Percentiles rank a stretch among this genome's conserved stretches.
Conservation (phyloP, 2,888 invertebrate species). For the Philonicus albiceps region DNA sequence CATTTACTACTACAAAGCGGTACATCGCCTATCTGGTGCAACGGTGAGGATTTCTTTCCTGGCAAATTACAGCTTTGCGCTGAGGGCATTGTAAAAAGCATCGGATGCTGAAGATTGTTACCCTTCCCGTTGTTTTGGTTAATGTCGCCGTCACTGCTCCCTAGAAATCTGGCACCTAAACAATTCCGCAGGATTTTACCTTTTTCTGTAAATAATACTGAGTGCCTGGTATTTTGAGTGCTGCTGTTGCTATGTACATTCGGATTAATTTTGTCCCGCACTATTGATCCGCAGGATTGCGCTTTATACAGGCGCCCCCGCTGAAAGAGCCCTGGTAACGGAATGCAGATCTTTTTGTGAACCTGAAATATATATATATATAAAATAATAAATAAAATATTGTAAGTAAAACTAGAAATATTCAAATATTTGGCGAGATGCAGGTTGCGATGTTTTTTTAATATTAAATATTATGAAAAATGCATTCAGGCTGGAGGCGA, state of each 20-base stretch:
- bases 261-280: constrained; percentile 64
- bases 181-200: constrained; percentile 50
- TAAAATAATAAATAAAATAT: neutral
- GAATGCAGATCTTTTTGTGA: constrained; percentile 71
- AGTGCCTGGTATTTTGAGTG: constrained; percentile 45
- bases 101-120: constrained; percentile 32
- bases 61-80: constrained; percentile 33
- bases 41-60: constrained; percentile 45
- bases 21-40: constrained; percentile 48
- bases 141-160: constrained; percentile 51
- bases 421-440: neutral
- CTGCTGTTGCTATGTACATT: neutral
- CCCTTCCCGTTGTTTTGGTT: constrained; percentile 50
- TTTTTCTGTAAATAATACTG: constrained; percentile 50
- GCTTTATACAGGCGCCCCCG: constrained; percentile 69
- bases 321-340: constrained; percentile 67
- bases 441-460: neutral
- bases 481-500: neutral
- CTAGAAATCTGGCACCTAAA: constrained; percentile 48
- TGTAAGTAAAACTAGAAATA: neutral
- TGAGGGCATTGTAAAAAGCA: constrained; percentile 43
- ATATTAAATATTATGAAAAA: neutral
- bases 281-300: constrained; percentile 70
- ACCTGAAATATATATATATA: constrained; percentile 66
- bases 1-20: constrained; percentile 51